Evolutionary conservation across 2,113 vertebrate species (phyloP).

Genomic region (Grallaria varia): DNA sequence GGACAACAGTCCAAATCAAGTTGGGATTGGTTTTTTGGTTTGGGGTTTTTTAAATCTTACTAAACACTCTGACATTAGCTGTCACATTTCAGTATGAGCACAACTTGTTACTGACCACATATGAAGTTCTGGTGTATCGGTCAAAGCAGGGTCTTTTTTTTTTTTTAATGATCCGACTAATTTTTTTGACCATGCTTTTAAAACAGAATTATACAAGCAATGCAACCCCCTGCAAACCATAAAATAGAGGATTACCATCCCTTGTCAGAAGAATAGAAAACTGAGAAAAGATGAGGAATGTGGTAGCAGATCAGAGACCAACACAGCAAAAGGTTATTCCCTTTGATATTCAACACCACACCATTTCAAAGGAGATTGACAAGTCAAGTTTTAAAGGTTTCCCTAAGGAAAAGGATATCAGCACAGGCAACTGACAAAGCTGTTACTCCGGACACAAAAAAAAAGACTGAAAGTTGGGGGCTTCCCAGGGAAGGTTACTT

Average conservation of each 20-base stretch:
- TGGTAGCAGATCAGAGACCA: background rate
- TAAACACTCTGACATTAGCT: background rate
- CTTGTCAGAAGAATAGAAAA: background rate
- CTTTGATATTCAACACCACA: constrained; percentile 43
- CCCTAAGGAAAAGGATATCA: background rate
- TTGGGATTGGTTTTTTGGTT: background rate
- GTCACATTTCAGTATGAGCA: background rate
- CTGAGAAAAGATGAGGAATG: background rate
- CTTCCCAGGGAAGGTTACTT: background rate
- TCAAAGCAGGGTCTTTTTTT: background rate
- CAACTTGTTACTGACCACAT: background rate
- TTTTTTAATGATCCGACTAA: background rate
- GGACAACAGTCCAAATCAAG: background rate
- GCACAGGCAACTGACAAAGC: background rate
- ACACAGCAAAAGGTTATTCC: background rate
- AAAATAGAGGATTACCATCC: background rate
- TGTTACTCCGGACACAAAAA: background rate
- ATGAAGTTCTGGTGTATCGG: accelerated
- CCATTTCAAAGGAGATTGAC: constrained; percentile 22
- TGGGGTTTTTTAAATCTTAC: background rate
- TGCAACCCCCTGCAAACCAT: background rate
- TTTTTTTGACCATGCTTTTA: background rate
- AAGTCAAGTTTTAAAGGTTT: background rate
- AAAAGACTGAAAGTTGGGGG: background rate
- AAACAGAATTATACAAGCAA: background rate